Percentiles rank a stretch among this genome's conserved stretches.
phyloP scores from a whole-genome alignment of 1,140 invertebrate genomes.

The Capitella teleta region DNA sequence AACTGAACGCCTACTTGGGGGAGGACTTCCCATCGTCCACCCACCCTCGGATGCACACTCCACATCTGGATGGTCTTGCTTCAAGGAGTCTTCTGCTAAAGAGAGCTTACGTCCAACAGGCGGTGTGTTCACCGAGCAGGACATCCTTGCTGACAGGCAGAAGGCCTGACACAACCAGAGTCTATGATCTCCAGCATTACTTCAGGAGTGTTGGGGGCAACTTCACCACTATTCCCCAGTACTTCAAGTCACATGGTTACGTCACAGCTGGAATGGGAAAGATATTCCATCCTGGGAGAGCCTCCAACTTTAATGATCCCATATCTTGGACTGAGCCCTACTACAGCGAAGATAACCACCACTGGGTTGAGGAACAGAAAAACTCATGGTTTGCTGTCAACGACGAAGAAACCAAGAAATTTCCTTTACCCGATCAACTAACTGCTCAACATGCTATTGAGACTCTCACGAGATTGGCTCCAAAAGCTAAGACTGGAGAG shows the following conservation, averaged over 20 bases:
- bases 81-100: slow-evolving; percentile 15
- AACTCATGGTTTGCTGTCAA: slow-evolving; percentile 2
- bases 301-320: slow-evolving; percentile 12
- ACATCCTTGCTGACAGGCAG: slow-evolving; percentile 14
- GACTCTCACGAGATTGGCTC: slow-evolving; percentile 7
- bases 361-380: background rate
- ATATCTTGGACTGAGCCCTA: slow-evolving; percentile 14
- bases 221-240: slow-evolving; percentile 13
- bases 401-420: slow-evolving; percentile 1
- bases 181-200: slow-evolving; percentile 12
- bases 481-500: too few relatives aligned
- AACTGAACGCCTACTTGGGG: slow-evolving; percentile 12
- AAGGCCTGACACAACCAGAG: slow-evolving; percentile 13
- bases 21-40: slow-evolving; percentile 11
- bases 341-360: background rate
- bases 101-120: slow-evolving; percentile 15
- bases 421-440: slow-evolving; percentile 4
- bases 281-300: slow-evolving; percentile 12
- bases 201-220: slow-evolving; percentile 12
- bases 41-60: slow-evolving; percentile 15
- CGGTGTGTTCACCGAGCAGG: slow-evolving; percentile 29
- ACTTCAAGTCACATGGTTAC: slow-evolving; percentile 14
- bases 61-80: slow-evolving; percentile 13
- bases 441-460: slow-evolving; percentile 6
- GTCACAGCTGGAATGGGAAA: slow-evolving; percentile 11